A percentile compares a stretch with the other conserved stretches of the same genome.
Evolutionary conservation across 37 sponge, comb jelly and placozoan genomes (phyloP).

Genomic region (Aplysina aerophoba): DNA sequence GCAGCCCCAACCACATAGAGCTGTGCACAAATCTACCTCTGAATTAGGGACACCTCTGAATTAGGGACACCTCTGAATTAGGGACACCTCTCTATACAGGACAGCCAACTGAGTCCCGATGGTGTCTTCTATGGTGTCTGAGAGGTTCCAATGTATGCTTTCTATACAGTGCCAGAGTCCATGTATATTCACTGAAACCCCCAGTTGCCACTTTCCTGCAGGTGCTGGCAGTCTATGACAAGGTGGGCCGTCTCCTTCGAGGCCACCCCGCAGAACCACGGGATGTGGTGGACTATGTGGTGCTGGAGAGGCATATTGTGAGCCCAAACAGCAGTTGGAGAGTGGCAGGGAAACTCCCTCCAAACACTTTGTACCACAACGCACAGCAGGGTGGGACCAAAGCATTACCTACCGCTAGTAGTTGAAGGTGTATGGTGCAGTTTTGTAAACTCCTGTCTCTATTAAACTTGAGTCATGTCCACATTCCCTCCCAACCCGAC

Average conservation of each 20-base stretch:
- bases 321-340: conserved; percentile 46
- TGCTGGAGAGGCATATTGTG: conserved; percentile 64
- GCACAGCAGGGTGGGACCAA: no score
- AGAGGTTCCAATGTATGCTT: background rate
- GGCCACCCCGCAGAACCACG: conserved; percentile 56
- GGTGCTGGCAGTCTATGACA: conserved; percentile 64
- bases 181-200: background rate
- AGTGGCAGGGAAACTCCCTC: conserved; percentile 58
- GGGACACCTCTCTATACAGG: no score
- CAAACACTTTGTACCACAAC: background rate
- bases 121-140: background rate
- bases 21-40: no score
- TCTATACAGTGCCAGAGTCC: background rate
- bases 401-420: no score
- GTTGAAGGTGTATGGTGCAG: no score
- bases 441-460: no score
- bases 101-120: no score
- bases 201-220: background rate
- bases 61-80: no score
- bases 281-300: conserved; percentile 70
- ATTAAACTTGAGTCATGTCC: no score
- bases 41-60: no score
- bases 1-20: no score
- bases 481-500: no score
- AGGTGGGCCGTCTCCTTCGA: conserved; percentile 33